Evolutionary conservation across 30 jellyfish, hydroid and myxozoan genomes (phyloP), one percentile per base, ranked within the genome.

Genomic region (Calvadosia cruxmelitensis): DNA sequence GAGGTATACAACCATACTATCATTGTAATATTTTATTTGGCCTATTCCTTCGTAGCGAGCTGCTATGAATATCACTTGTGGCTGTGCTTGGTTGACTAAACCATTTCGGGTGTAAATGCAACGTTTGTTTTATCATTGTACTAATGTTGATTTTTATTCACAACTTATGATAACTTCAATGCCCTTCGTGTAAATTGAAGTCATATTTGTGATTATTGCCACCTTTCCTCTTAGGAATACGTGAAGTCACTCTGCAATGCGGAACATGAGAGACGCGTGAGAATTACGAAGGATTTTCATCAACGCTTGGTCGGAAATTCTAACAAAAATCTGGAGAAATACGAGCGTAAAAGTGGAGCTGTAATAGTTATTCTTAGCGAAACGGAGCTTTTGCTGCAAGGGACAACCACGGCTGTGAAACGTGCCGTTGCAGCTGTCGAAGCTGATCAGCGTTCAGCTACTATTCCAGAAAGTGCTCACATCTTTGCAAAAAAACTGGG

Each of bases 401-500:
- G 92, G 1, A 49, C 78, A 3, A 68, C 49, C 20, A 32, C 63
- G 3, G 73, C 81, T 3, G 77, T 78, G 7, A 62, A 33, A 0
- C 53, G 53, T 23, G 81, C 82, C 20, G 48, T 68, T 0, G 69
- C 81, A 29, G 12, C 50, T 3, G 27, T 78, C 27, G 81, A 69
- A 35, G 66, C 3, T 2, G 25, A 24, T 1, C 1, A 27, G 27
- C 20, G 34, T 25, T 30, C 20, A 27, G 24, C 27, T 10, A 66
- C 20, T 2, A 15, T 3, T 28, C 63, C 33, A 25, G 30, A 27
- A 24, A 34, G 27, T 20, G 33, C 67, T 28, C 34, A 30, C 20
- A 20, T 24, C 27, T 85, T 32, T 78, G 93, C 93, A 29, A 48
- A 42, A 62, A 78, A 78, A 57, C 89, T 85, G n/a, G 95, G 90